These are phyloP conservation scores for Platyura marginata DNA, from an alignment of 1,140 invertebrate genomes.

Conservation along the genomic window DNA sequence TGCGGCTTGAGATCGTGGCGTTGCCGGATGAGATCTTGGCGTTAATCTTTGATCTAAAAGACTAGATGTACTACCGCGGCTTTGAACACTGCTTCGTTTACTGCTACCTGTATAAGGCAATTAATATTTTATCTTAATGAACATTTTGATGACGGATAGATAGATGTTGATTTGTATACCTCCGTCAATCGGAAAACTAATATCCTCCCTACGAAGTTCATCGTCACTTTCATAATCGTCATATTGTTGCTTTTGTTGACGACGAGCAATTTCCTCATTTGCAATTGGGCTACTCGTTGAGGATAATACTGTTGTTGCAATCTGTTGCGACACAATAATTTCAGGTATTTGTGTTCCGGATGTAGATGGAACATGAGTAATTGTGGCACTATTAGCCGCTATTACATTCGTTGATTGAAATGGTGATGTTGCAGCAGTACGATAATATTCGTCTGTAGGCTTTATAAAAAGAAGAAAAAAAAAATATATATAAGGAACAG, in stretches of 20 bases:
- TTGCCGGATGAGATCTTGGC: conserved; percentile 70
- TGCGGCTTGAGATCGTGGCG: conserved; percentile 76
- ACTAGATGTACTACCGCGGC: conserved; percentile 72
- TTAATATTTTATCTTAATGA: no score
- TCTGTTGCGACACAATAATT: conserved; percentile 19
- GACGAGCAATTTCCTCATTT: conserved; percentile 8
- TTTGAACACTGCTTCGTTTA: conserved; percentile 77
- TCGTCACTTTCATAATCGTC: conserved; percentile 85
- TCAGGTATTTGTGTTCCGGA: conserved; percentile 9
- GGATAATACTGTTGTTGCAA: conserved; percentile 12
- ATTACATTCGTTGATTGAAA: conserved; percentile 10
- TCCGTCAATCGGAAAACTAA: conserved; percentile 59
- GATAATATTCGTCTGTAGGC: conserved; percentile 23
- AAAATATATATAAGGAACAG: not conserved
- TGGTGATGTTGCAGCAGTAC: conserved; percentile 21
- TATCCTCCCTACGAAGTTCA: conserved; percentile 70
- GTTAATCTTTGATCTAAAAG: conserved; percentile 63
- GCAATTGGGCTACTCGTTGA: conserved; percentile 28
- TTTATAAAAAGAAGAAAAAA: not conserved
- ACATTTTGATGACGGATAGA: no score
- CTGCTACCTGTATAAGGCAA: conserved; percentile 52
- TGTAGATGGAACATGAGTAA: no score
- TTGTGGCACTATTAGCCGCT: not conserved
- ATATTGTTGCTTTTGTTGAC: conserved; percentile 33
- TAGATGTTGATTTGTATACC: no score